Evolutionary conservation across 2,113 vertebrate species (phyloP).

Genomic region (Proteles cristata): DNA sequence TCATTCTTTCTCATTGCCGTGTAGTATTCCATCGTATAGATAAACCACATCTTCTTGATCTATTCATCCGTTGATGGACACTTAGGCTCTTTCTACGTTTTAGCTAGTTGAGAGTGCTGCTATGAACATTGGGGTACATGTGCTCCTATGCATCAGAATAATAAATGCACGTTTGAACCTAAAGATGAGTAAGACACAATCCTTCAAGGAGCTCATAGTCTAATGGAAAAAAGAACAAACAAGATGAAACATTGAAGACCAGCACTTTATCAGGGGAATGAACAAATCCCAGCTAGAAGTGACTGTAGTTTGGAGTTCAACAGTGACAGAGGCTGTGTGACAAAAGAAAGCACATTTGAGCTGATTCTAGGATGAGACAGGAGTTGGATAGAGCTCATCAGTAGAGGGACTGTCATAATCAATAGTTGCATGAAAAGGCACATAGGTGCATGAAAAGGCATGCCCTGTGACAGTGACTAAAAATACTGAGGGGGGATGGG

Average conservation of each 20-base stretch:
- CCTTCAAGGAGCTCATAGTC: not conserved
- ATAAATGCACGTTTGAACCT: not conserved
- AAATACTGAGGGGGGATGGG: not conserved
- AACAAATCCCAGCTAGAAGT: not conserved
- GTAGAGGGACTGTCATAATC: not conserved
- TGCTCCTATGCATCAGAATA: no score
- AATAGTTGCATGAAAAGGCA: not conserved
- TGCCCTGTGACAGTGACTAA: not conserved
- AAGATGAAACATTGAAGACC: not conserved
- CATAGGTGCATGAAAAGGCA: not conserved
- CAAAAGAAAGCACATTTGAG: not conserved
- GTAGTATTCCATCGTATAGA: no score
- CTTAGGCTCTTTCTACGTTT: no score
- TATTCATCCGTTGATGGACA: no score
- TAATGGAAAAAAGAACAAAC: not conserved
- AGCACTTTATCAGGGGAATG: not conserved
- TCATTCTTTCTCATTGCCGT: no score
- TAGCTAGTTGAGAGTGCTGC: no score
- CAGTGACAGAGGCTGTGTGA: not conserved
- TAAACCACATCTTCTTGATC: no score
- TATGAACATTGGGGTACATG: no score
- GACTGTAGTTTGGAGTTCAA: not conserved
- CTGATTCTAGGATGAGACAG: not conserved
- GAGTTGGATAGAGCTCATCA: not conserved
- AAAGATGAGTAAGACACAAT: not conserved